Conservation (phyloP, 2,113 vertebrate genomes). For the Thinocorus orbignyianus region DNA sequence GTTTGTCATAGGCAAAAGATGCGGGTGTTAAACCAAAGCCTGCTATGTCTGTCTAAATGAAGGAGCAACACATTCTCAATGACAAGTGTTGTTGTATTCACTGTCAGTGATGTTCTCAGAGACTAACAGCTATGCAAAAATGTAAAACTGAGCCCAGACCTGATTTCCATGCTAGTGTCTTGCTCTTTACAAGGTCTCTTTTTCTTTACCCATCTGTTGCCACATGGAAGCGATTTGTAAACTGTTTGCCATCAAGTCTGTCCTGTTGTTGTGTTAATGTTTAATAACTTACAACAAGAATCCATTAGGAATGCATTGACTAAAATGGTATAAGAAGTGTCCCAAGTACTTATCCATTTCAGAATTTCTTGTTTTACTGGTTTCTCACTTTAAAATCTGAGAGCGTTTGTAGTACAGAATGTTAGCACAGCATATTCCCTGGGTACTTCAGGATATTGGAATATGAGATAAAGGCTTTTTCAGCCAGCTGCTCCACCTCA, state of each 20-base stretch:
- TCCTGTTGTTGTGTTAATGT: not conserved
- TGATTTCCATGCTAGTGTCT: not conserved
- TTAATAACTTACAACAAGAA: not conserved
- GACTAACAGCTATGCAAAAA: not conserved
- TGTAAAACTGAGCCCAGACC: not conserved
- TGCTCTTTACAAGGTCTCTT: not conserved
- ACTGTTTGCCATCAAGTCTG: not conserved
- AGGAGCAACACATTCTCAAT: not conserved
- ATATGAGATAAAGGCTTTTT: not conserved
- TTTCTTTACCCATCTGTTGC: not conserved
- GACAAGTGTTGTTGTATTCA: not conserved
- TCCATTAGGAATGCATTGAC: not conserved
- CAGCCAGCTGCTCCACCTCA: not conserved
- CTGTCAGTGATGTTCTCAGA: not conserved
- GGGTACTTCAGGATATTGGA: not conserved
- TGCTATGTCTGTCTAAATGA: not conserved
- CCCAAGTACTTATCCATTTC: not conserved
- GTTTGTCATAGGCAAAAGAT: not conserved
- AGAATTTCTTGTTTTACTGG: not conserved
- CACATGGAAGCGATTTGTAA: not conserved
- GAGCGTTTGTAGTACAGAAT: not conserved
- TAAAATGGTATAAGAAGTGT: not conserved
- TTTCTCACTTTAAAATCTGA: not conserved
- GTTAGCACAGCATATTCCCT: not conserved
- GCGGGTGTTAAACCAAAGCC: not conserved